Base-by-base conservation (phyloP, 2,113 vertebrate species). In the Cariama cristata region DNA sequence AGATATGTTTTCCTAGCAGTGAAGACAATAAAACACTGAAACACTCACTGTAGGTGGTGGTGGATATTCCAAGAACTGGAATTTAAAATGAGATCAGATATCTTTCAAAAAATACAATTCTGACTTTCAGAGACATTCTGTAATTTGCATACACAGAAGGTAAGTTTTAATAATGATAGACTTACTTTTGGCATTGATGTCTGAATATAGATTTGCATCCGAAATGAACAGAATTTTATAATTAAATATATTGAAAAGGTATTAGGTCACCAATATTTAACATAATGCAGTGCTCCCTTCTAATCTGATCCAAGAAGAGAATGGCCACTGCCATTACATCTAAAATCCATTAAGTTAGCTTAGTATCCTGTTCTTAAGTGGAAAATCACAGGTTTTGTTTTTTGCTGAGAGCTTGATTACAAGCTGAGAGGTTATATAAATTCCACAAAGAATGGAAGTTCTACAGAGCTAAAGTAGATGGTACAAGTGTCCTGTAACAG, bases 21-120 rank as follows among this genome's bases (percentile, higher is more conserved):
- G 40, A 56, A 63, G 30, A 60, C 56, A 95, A 95, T 87, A 76
- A 92, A 91, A 73, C 20, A 47, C 47, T 91, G 22, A 91, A 89
- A 73, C 13, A 21, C 5, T 79, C 44, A 77, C 40, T 33, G 68
- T 17, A 73, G 58, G 47, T 75, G 11, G 26, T 11, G 2, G 24
- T 72, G 24, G 28, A 59, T 83, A 86, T 83, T 7, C 26, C 58
- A 83, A 73, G 84, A 83, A 68, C 2, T 35, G 6, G 19, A 94
- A 76, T 83, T 68, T 42, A 38, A 91, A 89, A 84, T 72, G 4
- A 91, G 38, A 68, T 72, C 24, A 79, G 38, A 28, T 68, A 59
- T 11, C 21, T 93, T 85, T 71, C 15, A 67, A 62, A 89, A 69
- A 69, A 18, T 1, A 8, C 26, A 58, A 49, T 86, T 89, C 35